phyloP scores from a whole-genome alignment of 1,140 invertebrate genomes.

The Pseudomyrmex sp. region DNA sequence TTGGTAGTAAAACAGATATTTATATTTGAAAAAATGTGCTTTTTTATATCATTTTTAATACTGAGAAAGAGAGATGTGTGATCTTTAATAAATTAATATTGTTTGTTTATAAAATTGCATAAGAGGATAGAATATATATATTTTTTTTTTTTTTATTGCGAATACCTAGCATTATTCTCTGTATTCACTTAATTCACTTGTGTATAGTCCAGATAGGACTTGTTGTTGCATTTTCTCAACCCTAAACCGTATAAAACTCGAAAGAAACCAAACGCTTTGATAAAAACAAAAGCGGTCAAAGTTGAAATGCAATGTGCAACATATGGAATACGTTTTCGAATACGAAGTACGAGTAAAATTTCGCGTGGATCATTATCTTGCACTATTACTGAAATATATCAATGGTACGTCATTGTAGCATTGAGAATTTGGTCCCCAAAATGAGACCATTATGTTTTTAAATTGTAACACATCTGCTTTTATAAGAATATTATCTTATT shows the following conservation, averaged over 20 bases:
- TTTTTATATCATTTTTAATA: slow-evolving; percentile 38
- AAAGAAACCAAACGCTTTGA: too few species aligned
- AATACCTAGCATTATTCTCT: slow-evolving; percentile 9
- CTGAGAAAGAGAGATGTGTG: slow-evolving; percentile 12
- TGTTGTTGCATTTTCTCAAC: slow-evolving; percentile 38
- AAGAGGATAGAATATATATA: background rate
- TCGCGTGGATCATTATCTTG: too few species aligned
- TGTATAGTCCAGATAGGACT: background rate
- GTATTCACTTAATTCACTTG: slow-evolving; percentile 2
- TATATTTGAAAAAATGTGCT: background rate
- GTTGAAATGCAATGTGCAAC: too few species aligned
- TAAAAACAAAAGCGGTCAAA: too few species aligned
- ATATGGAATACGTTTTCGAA: too few species aligned
- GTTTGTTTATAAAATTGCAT: slow-evolving; percentile 28
- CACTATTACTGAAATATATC: too few species aligned
- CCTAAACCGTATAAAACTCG: slow-evolving; percentile 41
- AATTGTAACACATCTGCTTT: too few species aligned
- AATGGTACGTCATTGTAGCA: too few species aligned
- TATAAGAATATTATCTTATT: too few species aligned
- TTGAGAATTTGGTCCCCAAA: too few species aligned
- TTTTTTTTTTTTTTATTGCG: background rate
- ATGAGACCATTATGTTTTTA: too few species aligned
- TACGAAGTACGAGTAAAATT: too few species aligned
- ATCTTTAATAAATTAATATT: slow-evolving; percentile 36
- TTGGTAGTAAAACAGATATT: slow-evolving; percentile 13